Conservation (phyloP, 2,888 invertebrate genomes). For the Achlya flavicornis region DNA sequence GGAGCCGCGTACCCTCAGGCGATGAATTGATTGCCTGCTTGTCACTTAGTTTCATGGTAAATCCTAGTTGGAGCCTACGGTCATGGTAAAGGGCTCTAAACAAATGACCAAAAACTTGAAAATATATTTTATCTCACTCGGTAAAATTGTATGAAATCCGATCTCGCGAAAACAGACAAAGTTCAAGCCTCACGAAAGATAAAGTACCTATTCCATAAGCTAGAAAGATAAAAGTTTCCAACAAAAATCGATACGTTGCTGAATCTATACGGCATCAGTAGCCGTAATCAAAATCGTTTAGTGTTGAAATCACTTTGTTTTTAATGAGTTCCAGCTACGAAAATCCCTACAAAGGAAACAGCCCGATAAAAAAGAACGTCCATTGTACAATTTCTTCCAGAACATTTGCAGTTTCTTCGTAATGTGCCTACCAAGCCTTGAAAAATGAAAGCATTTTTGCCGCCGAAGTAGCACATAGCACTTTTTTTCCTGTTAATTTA, state of each 20-base stretch:
- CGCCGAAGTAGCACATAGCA: conserved; percentile 37
- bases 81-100: neutral
- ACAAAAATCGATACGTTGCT: neutral
- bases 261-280: conserved; percentile 3
- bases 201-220: neutral
- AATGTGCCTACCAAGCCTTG: conserved; percentile 65
- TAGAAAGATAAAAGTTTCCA: neutral
- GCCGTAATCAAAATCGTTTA: conserved; percentile 11
- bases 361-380: conserved; percentile 38
- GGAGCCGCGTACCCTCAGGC: neutral
- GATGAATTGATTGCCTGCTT: conserved; percentile 12
- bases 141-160: neutral
- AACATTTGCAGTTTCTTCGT: conserved; percentile 65
- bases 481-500: conserved; percentile 52
- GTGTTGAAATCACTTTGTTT: conserved; percentile 12
- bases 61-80: neutral
- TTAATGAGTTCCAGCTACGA: conserved; percentile 18
- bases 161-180: neutral
- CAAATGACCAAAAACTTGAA: neutral
- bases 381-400: conserved; percentile 54
- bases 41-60: conserved; percentile 5
- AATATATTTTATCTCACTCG: neutral
- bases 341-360: conserved; percentile 30
- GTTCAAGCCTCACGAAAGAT: conserved; percentile 2
- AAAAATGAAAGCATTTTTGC: conserved; percentile 56